These are phyloP conservation scores for Rhynchophorus ferrugineus DNA, from an alignment of 1,140 invertebrate genomes.

Conservation along the genomic window DNA sequence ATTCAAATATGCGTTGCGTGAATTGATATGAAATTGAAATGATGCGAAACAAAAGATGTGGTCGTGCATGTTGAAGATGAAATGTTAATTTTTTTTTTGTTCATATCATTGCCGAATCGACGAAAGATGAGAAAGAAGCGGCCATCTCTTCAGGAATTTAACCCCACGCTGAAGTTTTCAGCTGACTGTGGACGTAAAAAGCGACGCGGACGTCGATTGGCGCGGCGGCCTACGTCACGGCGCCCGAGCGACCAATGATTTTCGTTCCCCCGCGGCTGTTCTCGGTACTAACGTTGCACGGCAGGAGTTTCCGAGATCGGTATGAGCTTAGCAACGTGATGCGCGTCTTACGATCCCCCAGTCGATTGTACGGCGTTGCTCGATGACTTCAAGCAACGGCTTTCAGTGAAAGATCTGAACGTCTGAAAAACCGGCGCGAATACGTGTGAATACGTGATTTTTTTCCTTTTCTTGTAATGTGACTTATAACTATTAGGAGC, in stretches of 20 bases:
- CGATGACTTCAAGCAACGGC: constrained; percentile 16
- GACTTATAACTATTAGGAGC: constrained; percentile 9
- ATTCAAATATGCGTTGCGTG: no score
- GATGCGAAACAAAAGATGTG: no score
- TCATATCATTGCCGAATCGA: no score
- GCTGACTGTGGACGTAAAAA: constrained; percentile 35
- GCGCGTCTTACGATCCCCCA: constrained; percentile 27
- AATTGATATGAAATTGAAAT: no score
- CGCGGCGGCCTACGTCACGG: constrained; percentile 32
- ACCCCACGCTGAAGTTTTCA: constrained; percentile 33
- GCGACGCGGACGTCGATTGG: constrained; percentile 31
- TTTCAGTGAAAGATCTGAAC: constrained; percentile 15
- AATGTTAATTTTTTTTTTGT: no score
- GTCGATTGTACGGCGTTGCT: constrained; percentile 13
- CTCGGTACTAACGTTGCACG: constrained; percentile 36
- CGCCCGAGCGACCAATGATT: constrained; percentile 35
- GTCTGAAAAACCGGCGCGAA: constrained; percentile 15
- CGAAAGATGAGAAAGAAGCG: constrained; percentile 10
- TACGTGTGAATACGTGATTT: no score
- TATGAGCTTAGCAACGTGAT: constrained; percentile 32
- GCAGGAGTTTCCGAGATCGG: constrained; percentile 31
- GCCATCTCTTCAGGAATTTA: constrained; percentile 22
- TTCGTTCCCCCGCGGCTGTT: constrained; percentile 32
- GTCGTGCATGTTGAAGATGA: no score
- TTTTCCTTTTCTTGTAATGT: constrained; percentile 19